Conservation (phyloP, 2,797 vertebrate genomes). For the Loriculus beryllinus region DNA sequence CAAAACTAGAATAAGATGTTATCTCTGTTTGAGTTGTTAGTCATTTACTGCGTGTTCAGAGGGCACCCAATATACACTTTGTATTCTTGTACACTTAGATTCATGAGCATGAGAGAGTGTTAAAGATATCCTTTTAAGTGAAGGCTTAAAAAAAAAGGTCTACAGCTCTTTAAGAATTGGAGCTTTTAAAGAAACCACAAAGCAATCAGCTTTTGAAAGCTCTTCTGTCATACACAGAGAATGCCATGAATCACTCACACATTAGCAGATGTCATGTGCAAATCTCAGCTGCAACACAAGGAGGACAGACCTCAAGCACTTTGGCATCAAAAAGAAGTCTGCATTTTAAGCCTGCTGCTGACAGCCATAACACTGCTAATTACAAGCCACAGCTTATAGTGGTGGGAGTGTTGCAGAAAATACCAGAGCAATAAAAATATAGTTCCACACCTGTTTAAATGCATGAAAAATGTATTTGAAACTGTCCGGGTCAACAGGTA, state of each 20-base stretch:
- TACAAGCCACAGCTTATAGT: neutral
- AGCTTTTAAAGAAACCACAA: slow-evolving; percentile 13
- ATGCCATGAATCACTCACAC: neutral
- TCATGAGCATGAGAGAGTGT: neutral
- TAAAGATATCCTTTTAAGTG: neutral
- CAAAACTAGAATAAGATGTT: neutral
- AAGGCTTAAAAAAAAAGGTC: neutral
- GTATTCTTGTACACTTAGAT: neutral
- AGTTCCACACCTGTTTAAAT: neutral
- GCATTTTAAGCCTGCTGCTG: neutral
- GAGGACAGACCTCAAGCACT: neutral
- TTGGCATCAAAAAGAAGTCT: neutral
- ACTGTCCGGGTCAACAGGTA: neutral
- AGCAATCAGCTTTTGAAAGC: neutral
- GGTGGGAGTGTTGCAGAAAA: neutral
- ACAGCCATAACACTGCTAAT: neutral
- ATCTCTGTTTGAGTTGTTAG: neutral
- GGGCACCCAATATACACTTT: neutral
- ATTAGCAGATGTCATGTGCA: neutral
- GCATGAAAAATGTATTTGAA: neutral
- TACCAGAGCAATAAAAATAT: neutral
- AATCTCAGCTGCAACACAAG: neutral
- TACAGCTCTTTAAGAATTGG: neutral
- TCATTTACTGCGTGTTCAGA: neutral
- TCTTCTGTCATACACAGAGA: neutral